Percentiles rank a stretch among this genome's conserved stretches.
Conservation (phyloP, 2,113 vertebrate species). For the Syngnathoides biaculeatus region DNA sequence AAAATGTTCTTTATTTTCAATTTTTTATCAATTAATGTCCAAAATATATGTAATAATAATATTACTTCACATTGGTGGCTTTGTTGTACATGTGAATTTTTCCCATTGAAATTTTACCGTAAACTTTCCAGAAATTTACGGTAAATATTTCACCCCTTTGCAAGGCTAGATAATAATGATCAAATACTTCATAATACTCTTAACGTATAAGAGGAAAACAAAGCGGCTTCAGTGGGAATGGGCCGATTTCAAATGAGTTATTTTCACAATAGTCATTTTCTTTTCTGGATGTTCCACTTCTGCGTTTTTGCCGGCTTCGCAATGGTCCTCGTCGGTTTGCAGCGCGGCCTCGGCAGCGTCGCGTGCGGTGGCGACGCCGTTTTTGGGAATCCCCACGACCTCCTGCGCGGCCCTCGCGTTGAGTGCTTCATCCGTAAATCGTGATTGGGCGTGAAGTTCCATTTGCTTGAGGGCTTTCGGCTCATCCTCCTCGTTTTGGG, state of each 20-base stretch:
- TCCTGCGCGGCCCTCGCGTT: neutral
- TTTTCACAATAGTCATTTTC: neutral
- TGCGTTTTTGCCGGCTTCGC: neutral
- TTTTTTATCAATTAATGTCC: too few species aligned
- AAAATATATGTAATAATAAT: too few species aligned
- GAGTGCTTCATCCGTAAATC: neutral
- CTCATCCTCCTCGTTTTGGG: slow-evolving; percentile 24
- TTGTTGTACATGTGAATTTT: too few species aligned
- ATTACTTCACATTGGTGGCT: too few species aligned
- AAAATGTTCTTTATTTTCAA: too few species aligned
- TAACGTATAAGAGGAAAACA: neutral
- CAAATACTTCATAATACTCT: neutral
- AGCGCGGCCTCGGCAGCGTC: neutral
- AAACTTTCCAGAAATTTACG: too few species aligned
- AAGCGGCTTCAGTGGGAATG: neutral
- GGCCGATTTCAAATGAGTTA: neutral
- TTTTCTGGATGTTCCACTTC: neutral
- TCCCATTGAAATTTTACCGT: too few species aligned
- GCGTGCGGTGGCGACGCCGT: neutral
- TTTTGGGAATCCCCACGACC: neutral
- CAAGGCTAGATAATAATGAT: neutral
- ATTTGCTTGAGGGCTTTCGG: slow-evolving; percentile 15
- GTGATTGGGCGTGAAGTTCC: slow-evolving; percentile 34
- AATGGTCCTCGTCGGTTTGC: neutral
- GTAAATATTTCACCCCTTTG: too few species aligned